Conservation (phyloP, 2,113 vertebrate genomes). For the Cnemophilus loriae region DNA sequence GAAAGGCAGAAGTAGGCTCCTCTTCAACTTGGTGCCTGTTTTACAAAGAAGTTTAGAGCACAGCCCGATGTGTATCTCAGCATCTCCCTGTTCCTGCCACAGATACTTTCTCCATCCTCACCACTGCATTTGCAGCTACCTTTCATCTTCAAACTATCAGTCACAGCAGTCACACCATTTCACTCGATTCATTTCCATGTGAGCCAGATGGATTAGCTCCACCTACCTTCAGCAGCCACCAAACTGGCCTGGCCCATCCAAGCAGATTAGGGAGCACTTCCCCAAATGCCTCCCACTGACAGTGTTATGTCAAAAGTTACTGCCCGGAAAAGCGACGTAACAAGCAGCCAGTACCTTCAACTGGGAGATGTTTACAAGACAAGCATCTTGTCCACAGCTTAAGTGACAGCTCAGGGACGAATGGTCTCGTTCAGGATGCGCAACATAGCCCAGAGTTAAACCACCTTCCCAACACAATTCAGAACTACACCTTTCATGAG, state of each 20-base stretch:
- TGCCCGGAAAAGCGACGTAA: not conserved
- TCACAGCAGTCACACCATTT: not conserved
- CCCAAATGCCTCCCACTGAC: not conserved
- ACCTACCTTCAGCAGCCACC: not conserved
- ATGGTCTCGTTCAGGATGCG: not conserved
- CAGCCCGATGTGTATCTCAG: rapidly evolving
- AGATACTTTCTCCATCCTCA: not conserved
- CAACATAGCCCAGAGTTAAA: not conserved
- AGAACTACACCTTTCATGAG: rapidly evolving
- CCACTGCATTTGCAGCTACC: not conserved
- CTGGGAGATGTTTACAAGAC: not conserved
- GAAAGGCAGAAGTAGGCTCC: not conserved
- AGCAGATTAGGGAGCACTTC: not conserved
- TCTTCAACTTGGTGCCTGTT: not conserved
- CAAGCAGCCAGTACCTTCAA: not conserved
- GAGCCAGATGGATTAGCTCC: not conserved
- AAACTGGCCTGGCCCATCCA: not conserved
- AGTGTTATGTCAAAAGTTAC: rapidly evolving
- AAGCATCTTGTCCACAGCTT: not conserved
- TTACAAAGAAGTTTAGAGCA: not conserved
- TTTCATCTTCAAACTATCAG: not conserved
- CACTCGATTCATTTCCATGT: not conserved
- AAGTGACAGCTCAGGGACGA: not conserved
- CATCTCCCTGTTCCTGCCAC: not conserved
- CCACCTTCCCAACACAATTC: not conserved